Base-by-base conservation (phyloP, 2,888 invertebrate genomes). In the Mellilla xanthometata region DNA sequence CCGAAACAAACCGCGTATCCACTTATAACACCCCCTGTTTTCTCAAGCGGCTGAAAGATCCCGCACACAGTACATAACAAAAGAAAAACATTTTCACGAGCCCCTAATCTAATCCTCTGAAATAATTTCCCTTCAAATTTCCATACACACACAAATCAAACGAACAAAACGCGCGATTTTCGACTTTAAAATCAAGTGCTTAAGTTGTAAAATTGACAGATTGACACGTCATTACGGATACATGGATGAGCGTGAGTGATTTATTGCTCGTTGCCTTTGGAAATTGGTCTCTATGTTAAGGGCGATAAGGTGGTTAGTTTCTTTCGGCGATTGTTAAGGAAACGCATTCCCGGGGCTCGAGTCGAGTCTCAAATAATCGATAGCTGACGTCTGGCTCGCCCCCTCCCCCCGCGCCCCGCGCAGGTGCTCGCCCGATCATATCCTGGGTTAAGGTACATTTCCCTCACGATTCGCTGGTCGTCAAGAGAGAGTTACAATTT, bases 331-430 rank as follows among this genome's bases (percentile, higher is more conserved):
- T 68, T 63, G 70, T 65, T 65, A 72, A 74, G 76, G 76, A 78
- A 81, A 71, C 66, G 69, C 76, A 71, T 75, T 75, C 76, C 72
- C 76, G 72, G 74, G 72, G 68, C 69, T 68, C 76, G 76, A 79
- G 78, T 81, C 84, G 85, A 78, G 81, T 83, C 85, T 84, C 84
- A 77, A 87, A 88, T 87, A 88, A 88, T 88, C 88, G 87, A 88
- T 88, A 88, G 75, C 81, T 86, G 87, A 87, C 88, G 88, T 88
- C 88, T 88, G 88, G 86, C 75, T 66, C 68, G 68, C 64, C 72
- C n/a, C n/a, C n/a, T n/a, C n/a, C n/a, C n/a, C n/a, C n/a, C 72
- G 68, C 64, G 71, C 72, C 66, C 65, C 68, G 71, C 71, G 64
- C 79, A 82, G 82, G 81, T 82, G 69, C 62, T 58, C 62, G 53